Conservation (phyloP, 2,888 invertebrate species). For the Sarcophaga carnaria region DNA sequence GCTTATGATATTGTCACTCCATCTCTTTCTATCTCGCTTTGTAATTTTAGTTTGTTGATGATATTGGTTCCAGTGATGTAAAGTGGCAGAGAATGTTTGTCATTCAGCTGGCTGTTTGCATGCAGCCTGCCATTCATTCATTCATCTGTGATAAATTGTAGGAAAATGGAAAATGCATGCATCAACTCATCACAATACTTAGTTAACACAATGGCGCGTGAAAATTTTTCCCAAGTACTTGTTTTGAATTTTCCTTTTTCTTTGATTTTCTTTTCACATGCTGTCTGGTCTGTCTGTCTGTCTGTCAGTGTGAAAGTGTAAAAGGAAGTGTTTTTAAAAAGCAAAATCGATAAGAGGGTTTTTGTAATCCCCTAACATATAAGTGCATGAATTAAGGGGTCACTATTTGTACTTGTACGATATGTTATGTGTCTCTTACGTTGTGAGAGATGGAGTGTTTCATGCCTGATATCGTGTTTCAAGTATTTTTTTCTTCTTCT, state of each 20-base stretch:
- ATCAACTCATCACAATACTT: not conserved
- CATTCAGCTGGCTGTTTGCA: not conserved
- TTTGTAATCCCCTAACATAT: not conserved
- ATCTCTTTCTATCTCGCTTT: not conserved
- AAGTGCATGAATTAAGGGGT: not conserved
- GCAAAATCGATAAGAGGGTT: slow-evolving; percentile 33
- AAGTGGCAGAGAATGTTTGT: slow-evolving; percentile 6
- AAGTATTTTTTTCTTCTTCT: not conserved
- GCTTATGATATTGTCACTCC: not conserved
- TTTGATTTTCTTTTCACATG: slow-evolving; percentile 1
- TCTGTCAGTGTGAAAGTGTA: not conserved
- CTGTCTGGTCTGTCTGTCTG: not conserved
- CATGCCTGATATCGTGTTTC: slow-evolving; percentile 2
- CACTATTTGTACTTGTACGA: not conserved
- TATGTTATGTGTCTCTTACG: not conserved
- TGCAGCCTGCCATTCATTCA: not conserved
- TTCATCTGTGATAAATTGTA: slow-evolving; percentile 19
- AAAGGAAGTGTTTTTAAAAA: not conserved
- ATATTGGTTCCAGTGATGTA: not conserved
- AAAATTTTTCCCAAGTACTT: not conserved
- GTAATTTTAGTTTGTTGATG: not conserved
- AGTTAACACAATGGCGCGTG: slow-evolving; percentile 13
- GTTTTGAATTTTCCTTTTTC: not conserved
- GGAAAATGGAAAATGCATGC: not conserved
- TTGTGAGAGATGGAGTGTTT: not conserved